Base-by-base conservation (phyloP, 2,888 invertebrate species). In the Drosophila barbarae region DNA sequence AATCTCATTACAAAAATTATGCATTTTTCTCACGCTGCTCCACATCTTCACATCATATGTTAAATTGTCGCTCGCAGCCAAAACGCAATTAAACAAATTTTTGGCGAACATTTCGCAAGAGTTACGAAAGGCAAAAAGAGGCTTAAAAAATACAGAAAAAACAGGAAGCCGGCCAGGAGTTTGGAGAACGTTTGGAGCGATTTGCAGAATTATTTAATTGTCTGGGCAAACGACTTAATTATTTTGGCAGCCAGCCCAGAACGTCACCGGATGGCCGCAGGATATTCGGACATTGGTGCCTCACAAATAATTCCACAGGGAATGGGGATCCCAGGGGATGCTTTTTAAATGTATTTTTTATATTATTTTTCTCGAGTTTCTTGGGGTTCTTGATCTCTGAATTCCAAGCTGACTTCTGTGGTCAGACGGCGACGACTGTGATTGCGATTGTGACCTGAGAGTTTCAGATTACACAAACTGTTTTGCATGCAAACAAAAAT, bases 21-120 rank as follows among this genome's bases (percentile, higher is more conserved):
- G 57, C 65, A 77, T 75, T 81, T 82, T 85, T 79, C 83, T 83
- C 85, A 85, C 83, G 82, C 77, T 71, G 76, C 66, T 69, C 69
- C 38, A n/a, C 64, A 28, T 18, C 46, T 30, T 54, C n/a, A 10
- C 88, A 84, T 86, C 88, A 87, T 88, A 85, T 86, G 84, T 88
- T 87, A 87, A 87, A 87, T 82, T 87, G 88, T 88, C 89, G 86
- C 88, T 85, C 76, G 71, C 76, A 85, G 89, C 86, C 69, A 83
- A 82, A 85, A 85, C 72, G 88, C 82, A 88, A 89, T 88, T 88
- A 88, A 88, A 89, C 89, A 88, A 89, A 89, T 60, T 68, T 88
- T 68, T 88, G 87, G 84, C 86, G 76, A 85, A 65, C 54, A 70
- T 46, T 51, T 49, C 28, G 34, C 10, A 9, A 10, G 39, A 38